Evolutionary conservation across 2,888 invertebrate genomes (phyloP).

Genomic region (Tipula confusa): DNA sequence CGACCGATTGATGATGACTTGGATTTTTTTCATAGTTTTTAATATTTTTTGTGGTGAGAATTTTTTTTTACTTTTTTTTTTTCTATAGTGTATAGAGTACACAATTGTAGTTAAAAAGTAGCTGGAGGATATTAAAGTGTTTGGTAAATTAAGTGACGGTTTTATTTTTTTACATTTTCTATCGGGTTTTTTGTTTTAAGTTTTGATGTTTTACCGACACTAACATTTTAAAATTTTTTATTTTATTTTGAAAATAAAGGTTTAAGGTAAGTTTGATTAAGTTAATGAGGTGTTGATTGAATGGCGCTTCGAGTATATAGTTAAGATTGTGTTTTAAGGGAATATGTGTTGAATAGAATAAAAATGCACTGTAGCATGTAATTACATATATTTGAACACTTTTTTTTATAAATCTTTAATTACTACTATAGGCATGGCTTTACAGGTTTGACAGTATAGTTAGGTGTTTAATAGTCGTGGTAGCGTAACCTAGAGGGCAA

Average conservation of each 20-base stretch:
- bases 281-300: not conserved
- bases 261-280: conserved; percentile 12
- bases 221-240: not conserved
- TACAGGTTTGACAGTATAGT: too few species aligned
- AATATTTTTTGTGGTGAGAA: not conserved
- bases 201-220: not conserved
- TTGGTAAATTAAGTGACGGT: conserved; percentile 3
- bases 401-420: not conserved
- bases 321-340: not conserved
- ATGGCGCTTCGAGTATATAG: not conserved
- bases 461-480: too few species aligned
- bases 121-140: conserved; percentile 12
- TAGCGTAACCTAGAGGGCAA: too few species aligned
- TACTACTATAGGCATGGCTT: too few species aligned
- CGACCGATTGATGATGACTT: conserved; percentile 20
- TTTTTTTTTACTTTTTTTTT: not conserved
- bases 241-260: not conserved
- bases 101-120: conserved; percentile 7
- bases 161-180: not conserved
- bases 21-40: not conserved
- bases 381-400: not conserved
- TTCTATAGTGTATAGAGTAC: not conserved
- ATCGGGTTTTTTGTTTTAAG: not conserved
- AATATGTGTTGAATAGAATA: not conserved
- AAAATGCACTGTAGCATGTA: not conserved